Conservation (phyloP, 2,113 vertebrate species). For the Dipodomys spectabilis region DNA sequence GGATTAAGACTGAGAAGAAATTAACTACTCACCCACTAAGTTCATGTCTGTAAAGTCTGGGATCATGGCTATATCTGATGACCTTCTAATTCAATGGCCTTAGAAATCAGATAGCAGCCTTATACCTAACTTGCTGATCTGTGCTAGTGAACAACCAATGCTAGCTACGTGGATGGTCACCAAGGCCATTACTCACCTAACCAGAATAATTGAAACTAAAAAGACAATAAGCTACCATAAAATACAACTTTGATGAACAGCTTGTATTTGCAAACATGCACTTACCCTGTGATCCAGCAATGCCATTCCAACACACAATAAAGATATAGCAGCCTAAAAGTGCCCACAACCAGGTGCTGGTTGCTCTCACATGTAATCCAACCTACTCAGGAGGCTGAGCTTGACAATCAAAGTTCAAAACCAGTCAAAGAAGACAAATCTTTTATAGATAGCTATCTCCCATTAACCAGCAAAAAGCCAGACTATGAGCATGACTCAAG, state of each 20-base stretch:
- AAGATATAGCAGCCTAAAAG: not conserved
- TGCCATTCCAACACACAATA: not conserved
- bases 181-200: not conserved
- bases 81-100: not conserved
- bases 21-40: not conserved
- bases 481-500: no score
- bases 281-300: not conserved
- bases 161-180: rapidly evolving
- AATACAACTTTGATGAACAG: not conserved
- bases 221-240: not conserved
- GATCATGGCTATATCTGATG: not conserved
- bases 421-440: no score
- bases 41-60: rapidly evolving
- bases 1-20: not conserved
- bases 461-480: no score
- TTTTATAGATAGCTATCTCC: no score
- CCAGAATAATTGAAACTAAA: not conserved
- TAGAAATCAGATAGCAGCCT: not conserved
- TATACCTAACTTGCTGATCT: not conserved
- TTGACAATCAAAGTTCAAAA: no score
- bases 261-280: not conserved
- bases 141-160: not conserved
- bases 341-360: no score
- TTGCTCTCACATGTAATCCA: no score
- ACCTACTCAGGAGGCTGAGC: no score